A percentile compares a stretch with the other conserved stretches of the same genome.
Evolutionary conservation across 2,888 invertebrate genomes (phyloP).

Genomic region (Oligia latruncula): DNA sequence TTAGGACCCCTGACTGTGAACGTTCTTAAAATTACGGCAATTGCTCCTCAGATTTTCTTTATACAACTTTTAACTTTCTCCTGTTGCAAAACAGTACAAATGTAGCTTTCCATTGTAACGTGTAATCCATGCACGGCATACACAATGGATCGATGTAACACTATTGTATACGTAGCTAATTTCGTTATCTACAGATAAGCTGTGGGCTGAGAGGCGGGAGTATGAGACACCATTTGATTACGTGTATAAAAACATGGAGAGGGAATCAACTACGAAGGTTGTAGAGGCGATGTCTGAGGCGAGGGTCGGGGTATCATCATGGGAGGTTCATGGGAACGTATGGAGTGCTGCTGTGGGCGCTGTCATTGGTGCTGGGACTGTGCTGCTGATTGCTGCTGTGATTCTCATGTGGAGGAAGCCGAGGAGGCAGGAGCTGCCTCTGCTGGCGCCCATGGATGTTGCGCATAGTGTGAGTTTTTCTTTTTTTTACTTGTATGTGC

Average conservation of each 20-base stretch:
- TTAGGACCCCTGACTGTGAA: not conserved
- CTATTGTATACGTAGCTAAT: constrained; percentile 81
- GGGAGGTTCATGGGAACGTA: constrained; percentile 73
- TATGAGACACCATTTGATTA: constrained; percentile 78
- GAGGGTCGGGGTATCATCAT: constrained; percentile 63
- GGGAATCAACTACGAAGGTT: constrained; percentile 57
- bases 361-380: constrained; percentile 82
- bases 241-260: constrained; percentile 58
- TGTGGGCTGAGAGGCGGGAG: constrained; percentile 79
- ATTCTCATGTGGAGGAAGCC: constrained; percentile 82
- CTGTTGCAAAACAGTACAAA: constrained; percentile 1
- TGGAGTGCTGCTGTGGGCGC: constrained; percentile 86
- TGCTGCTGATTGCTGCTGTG: constrained; percentile 80
- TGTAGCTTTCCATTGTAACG: constrained; percentile 50
- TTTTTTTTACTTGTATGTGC: not conserved
- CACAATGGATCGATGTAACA: constrained; percentile 82
- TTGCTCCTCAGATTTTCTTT: not conserved
- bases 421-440: constrained; percentile 75
- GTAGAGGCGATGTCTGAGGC: constrained; percentile 72
- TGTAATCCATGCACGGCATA: constrained; percentile 60
- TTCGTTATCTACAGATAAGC: constrained; percentile 88
- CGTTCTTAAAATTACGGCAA: not conserved
- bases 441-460: constrained; percentile 84
- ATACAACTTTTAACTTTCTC: not conserved
- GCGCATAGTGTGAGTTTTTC: constrained; percentile 81